Conservation (phyloP, 2,113 vertebrate genomes). For the Nibea coibor region DNA sequence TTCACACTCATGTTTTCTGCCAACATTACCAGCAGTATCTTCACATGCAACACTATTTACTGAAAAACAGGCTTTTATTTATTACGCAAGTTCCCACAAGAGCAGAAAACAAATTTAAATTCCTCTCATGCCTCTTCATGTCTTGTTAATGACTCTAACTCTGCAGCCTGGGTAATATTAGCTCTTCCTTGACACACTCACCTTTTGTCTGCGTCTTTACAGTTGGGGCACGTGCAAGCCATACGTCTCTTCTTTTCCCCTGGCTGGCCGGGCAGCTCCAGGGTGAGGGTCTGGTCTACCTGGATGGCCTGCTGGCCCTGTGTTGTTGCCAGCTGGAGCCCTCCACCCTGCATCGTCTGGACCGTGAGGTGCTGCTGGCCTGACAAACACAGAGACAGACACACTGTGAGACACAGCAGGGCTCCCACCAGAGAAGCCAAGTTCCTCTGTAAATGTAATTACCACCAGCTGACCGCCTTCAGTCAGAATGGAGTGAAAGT, state of each 20-base stretch:
- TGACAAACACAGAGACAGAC: conserved; percentile 61
- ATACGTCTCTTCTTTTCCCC: conserved; percentile 95
- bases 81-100: background rate
- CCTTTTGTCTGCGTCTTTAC: conserved; percentile 97
- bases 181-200: conserved; percentile 55
- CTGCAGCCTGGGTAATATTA: background rate
- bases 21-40: background rate
- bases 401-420: background rate
- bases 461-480: background rate
- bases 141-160: background rate
- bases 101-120: background rate
- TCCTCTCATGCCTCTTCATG: background rate
- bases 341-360: conserved; percentile 91
- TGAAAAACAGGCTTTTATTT: background rate
- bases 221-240: conserved; percentile 99
- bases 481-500: background rate
- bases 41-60: background rate
- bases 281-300: conserved; percentile 92
- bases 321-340: conserved; percentile 90
- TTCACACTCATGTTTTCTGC: background rate
- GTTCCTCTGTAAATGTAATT: background rate
- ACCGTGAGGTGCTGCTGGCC: conserved; percentile 97
- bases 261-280: conserved; percentile 88
- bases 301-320: conserved; percentile 89
- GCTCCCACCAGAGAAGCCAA: background rate